Percentiles rank a stretch among this genome's conserved stretches.
These are phyloP conservation scores for Furcifer pardalis DNA, from an alignment of 2,797 vertebrate species.

Conservation along the genomic window DNA sequence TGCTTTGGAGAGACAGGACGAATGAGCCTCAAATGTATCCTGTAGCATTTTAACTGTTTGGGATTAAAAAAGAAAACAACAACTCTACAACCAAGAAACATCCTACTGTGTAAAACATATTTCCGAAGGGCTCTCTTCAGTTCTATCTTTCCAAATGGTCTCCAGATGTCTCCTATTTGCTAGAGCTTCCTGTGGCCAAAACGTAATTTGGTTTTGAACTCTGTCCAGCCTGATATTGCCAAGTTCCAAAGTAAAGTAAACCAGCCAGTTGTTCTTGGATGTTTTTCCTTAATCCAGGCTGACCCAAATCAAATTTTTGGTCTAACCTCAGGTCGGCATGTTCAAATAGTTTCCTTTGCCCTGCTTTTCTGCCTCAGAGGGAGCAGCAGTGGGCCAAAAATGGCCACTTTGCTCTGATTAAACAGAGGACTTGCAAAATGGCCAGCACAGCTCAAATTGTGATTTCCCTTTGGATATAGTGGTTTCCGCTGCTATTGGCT, in stretches of 20 bases:
- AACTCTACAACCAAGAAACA: slow-evolving; percentile 59
- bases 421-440: slow-evolving; percentile 51
- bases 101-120: slow-evolving; percentile 67
- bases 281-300: slow-evolving; percentile 73
- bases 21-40: too few species aligned
- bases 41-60: slow-evolving; percentile 56
- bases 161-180: slow-evolving; percentile 80
- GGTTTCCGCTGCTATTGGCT: too few species aligned
- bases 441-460: slow-evolving; percentile 35
- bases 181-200: slow-evolving; percentile 68
- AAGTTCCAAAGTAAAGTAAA: slow-evolving; percentile 82
- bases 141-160: slow-evolving; percentile 71
- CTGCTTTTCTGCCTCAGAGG: slow-evolving; percentile 64
- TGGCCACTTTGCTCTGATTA: slow-evolving; percentile 56
- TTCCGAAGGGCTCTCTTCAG: slow-evolving; percentile 72
- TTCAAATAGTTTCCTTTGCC: slow-evolving; percentile 70
- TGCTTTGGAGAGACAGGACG: too few species aligned
- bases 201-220: slow-evolving; percentile 73
- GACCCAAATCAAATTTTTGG: slow-evolving; percentile 73
- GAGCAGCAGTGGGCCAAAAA: slow-evolving; percentile 64
- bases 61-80: slow-evolving; percentile 59
- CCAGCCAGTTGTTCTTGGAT: slow-evolving; percentile 81
- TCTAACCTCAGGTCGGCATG: slow-evolving; percentile 77
- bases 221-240: slow-evolving; percentile 68
- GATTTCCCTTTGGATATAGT: slow-evolving; percentile 15